Conservation (phyloP, 2,113 vertebrate genomes). For the Hydrolagus affinis region DNA sequence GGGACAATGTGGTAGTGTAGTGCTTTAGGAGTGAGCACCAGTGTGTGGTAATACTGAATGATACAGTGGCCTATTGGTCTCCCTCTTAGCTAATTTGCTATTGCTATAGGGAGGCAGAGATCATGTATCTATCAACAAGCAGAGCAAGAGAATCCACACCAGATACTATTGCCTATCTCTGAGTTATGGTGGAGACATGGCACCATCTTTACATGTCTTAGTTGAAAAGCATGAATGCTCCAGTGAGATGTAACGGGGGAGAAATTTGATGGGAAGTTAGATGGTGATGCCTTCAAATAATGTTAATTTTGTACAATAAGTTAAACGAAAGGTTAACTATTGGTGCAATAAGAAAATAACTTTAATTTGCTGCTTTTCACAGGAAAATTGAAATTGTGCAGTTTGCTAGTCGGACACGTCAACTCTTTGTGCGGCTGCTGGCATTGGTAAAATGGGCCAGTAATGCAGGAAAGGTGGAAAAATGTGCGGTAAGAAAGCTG, state of each 20-base stretch:
- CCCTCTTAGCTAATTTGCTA: background rate
- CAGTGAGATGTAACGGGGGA: no score
- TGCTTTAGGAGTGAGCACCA: background rate
- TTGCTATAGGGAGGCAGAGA: background rate
- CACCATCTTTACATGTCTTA: background rate
- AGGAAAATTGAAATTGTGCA: slow-evolving; percentile 99
- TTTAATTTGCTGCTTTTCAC: slow-evolving; percentile 29
- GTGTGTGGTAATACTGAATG: background rate
- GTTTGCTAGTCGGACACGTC: slow-evolving; percentile 92
- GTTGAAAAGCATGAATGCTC: no score
- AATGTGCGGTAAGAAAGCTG: slow-evolving; percentile 78
- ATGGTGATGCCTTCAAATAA: no score
- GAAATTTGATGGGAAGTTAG: no score
- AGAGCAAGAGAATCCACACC: background rate
- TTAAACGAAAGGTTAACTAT: background rate
- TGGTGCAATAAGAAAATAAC: background rate
- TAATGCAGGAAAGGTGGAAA: slow-evolving; percentile 96
- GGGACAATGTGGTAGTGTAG: background rate
- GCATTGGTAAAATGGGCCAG: slow-evolving; percentile 96
- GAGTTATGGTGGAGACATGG: no score
- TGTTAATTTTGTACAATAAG: no score
- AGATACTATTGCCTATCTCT: background rate
- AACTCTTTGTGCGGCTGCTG: slow-evolving; percentile 89
- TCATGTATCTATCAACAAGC: background rate
- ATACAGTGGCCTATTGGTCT: no score